Evolutionary conservation across 2,888 invertebrate genomes (phyloP), one percentile per base, ranked within the genome.

Genomic region (Liopterus haemorrhoidalis): DNA sequence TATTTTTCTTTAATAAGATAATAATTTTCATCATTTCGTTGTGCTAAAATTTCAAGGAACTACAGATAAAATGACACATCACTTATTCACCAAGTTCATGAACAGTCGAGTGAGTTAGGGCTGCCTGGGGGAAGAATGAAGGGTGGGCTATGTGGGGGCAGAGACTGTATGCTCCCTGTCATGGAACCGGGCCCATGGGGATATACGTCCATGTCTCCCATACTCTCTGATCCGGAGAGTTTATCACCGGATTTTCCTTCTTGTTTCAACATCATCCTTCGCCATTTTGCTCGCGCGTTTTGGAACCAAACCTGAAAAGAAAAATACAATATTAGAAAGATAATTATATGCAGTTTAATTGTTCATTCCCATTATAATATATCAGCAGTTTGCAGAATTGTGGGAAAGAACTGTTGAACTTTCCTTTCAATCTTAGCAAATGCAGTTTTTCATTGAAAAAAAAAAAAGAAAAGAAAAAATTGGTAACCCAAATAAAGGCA

Each of bases 241-340:
- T 83, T 84, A 60, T 84, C 84, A 53, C 78, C 74, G 27, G 67
- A 64, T 61, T 82, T 82, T 66, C 81, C 82, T 63, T 85, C 85
- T 62, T 85, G 85, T 63, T 85, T 85, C 57, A 85, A 73, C 68
- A 88, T 82, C 79, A 88, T 86, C 54, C 93, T 80, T 59, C 93
- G 80, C 83, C 89, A 91, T 73, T 93, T 93, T 55, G 93, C 93
- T 25, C 93, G 75, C 19, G 92, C 91, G 66, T 93, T 93, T 71
- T 93, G 92, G 71, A 93, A 93, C 92, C 92, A 92, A 44, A 92
- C 92, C 91, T 92, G 79, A 27, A 73, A 72, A 69, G 70, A 74
- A 69, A 65, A 64, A 66, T 60, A 56, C 53, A 55, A 48, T 36
- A 14, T 20, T 19, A 36, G 12, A 31, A 12, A 31, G 11, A 31